phyloP scores from a whole-genome alignment of 2,797 vertebrate genomes.

The Manis javanica region DNA sequence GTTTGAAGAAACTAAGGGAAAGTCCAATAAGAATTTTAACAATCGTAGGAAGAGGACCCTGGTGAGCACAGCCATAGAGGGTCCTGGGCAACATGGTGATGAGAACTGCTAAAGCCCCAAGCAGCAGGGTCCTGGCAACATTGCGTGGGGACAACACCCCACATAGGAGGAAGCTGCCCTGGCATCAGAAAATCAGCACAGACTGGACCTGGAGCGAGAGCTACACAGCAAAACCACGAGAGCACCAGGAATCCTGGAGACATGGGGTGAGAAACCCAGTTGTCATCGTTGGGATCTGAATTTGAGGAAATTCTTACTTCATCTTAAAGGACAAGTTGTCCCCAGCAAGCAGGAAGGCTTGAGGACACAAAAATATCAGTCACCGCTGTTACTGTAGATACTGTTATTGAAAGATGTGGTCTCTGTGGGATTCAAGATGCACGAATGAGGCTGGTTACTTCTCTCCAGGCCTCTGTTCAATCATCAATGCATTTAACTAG shows the following conservation, averaged over 20 bases:
- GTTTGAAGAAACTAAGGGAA: neutral
- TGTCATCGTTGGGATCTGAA: neutral
- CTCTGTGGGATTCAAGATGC: neutral
- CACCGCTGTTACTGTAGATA: neutral
- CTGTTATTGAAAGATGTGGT: neutral
- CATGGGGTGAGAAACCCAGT: neutral
- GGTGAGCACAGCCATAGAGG: neutral
- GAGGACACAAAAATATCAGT: neutral
- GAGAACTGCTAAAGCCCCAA: neutral
- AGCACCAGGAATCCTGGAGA: neutral
- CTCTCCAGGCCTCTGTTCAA: neutral
- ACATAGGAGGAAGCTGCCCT: neutral
- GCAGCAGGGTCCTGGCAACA: too few species aligned
- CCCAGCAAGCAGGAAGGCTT: neutral
- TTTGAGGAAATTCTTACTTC: neutral
- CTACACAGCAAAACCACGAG: neutral
- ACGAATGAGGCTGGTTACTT: neutral
- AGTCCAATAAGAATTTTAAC: neutral
- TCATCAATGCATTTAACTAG: neutral
- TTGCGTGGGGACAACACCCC: neutral
- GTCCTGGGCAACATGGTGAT: neutral
- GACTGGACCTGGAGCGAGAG: neutral
- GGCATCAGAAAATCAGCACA: neutral
- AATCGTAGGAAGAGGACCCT: neutral
- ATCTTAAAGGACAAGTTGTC: neutral